phyloP scores from a whole-genome alignment of 2,113 vertebrate species.

The Scartelaos histophorus region DNA sequence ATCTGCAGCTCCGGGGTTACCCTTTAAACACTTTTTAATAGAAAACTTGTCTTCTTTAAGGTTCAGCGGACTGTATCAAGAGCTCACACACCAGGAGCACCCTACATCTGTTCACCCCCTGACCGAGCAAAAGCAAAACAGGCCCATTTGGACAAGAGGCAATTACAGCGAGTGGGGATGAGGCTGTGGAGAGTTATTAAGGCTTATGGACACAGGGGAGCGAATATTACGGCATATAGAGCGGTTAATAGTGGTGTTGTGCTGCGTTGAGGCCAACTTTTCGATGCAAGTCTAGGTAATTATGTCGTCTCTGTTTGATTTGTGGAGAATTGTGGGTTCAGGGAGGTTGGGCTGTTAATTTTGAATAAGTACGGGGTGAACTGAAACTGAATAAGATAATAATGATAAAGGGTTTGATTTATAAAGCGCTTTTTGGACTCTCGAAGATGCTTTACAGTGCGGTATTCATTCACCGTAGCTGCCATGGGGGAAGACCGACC shows the following conservation, averaged over 20 bases:
- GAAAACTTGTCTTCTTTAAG: slow-evolving; percentile 42
- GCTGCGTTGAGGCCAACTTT: neutral
- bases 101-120: slow-evolving; percentile 14
- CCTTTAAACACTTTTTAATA: slow-evolving; percentile 55
- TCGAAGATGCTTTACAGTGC: too few relatives aligned
- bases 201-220: neutral
- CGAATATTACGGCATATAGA: neutral
- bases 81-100: slow-evolving; percentile 28
- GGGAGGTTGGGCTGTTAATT: neutral
- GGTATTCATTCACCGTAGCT: too few relatives aligned
- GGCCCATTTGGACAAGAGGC: slow-evolving; percentile 37
- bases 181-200: slow-evolving; percentile 39
- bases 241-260: neutral
- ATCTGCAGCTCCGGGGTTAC: slow-evolving; percentile 16
- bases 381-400: neutral
- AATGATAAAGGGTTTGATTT: too few relatives aligned
- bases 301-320: neutral
- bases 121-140: slow-evolving; percentile 18
- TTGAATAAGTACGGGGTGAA: neutral
- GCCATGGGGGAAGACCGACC: too few relatives aligned
- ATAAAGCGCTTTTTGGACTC: too few relatives aligned
- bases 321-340: neutral
- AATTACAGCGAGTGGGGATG: slow-evolving; percentile 51
- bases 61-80: slow-evolving; percentile 41
- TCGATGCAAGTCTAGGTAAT: neutral